Percentiles rank a stretch among this genome's conserved stretches.
phyloP scores from a whole-genome alignment of 1,140 invertebrate genomes.

The Pachypsylla venusta region DNA sequence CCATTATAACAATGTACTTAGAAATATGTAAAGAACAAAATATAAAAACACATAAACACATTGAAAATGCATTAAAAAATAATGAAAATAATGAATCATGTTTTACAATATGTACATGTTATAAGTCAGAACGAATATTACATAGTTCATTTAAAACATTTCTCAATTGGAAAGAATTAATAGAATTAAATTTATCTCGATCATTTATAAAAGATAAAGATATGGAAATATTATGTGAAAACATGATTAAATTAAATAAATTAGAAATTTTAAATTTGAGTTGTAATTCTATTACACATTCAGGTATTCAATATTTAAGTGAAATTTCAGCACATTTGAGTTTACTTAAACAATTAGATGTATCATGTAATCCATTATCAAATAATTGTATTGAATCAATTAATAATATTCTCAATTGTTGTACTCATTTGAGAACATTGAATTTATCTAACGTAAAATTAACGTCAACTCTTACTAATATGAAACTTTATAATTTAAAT shows the following conservation, averaged over 20 bases:
- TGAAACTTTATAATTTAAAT: slow-evolving; percentile 15
- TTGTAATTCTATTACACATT: slow-evolving; percentile 19
- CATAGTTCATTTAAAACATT: slow-evolving; percentile 42
- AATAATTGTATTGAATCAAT: slow-evolving; percentile 10
- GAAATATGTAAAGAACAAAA: slow-evolving; percentile 43
- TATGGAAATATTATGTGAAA: slow-evolving; percentile 17
- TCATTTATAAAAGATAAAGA: slow-evolving; percentile 41
- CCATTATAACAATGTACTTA: slow-evolving; percentile 42
- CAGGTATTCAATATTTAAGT: slow-evolving; percentile 16
- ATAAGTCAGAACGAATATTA: slow-evolving; percentile 24
- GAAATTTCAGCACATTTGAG: slow-evolving; percentile 8
- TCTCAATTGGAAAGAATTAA: slow-evolving; percentile 41
- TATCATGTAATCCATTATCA: slow-evolving; percentile 13
- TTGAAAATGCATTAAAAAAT: slow-evolving; percentile 12
- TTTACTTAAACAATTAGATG: slow-evolving; percentile 13
- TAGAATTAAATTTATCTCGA: slow-evolving; percentile 38
- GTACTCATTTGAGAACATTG: slow-evolving; percentile 4
- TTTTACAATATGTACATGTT: slow-evolving; percentile 14
- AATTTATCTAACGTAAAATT: slow-evolving; percentile 11
- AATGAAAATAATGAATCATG: slow-evolving; percentile 9
- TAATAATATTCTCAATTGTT: slow-evolving; percentile 7
- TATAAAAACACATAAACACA: slow-evolving; percentile 32
- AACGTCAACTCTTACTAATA: background rate
- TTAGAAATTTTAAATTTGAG: slow-evolving; percentile 21
- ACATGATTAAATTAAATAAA: slow-evolving; percentile 15